A percentile compares a stretch with the other conserved stretches of the same genome.
phyloP scores from a whole-genome alignment of 2,113 vertebrate genomes.

The Excalfactoria chinensis region DNA sequence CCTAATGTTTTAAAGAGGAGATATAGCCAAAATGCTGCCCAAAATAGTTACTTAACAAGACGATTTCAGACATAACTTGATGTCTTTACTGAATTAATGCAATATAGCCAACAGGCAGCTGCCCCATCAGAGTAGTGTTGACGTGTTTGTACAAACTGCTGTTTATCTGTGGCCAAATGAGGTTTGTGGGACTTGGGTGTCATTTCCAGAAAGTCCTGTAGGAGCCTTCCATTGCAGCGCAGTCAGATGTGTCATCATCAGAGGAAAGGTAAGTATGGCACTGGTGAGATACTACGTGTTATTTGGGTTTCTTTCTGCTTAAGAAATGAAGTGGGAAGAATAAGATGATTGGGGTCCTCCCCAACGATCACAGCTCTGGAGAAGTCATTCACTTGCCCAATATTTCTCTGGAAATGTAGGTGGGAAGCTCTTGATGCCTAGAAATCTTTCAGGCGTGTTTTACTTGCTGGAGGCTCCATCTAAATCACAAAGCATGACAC shows the following conservation, averaged over 20 bases:
- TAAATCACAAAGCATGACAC: background rate
- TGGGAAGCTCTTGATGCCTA: background rate
- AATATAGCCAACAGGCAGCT: background rate
- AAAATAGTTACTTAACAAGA: background rate
- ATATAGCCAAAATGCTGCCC: background rate
- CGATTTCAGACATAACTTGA: background rate
- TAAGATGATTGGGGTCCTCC: background rate
- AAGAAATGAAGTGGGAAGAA: background rate
- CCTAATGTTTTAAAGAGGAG: background rate
- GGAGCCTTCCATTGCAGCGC: accelerated
- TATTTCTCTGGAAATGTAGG: background rate
- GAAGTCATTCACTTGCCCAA: background rate
- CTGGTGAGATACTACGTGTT: background rate
- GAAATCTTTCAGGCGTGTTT: background rate
- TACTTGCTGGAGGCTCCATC: background rate
- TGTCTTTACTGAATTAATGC: background rate
- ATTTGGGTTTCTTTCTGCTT: background rate
- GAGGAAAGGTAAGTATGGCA: background rate
- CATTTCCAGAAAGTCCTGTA: background rate
- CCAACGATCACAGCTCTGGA: background rate
- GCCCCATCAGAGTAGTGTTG: too few species aligned
- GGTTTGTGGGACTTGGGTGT: too few species aligned
- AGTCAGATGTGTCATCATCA: background rate
- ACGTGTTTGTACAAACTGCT: background rate
- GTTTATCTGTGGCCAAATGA: background rate